phyloP scores from a whole-genome alignment of 2,888 invertebrate genomes.

The Himalopsyche anomala region DNA sequence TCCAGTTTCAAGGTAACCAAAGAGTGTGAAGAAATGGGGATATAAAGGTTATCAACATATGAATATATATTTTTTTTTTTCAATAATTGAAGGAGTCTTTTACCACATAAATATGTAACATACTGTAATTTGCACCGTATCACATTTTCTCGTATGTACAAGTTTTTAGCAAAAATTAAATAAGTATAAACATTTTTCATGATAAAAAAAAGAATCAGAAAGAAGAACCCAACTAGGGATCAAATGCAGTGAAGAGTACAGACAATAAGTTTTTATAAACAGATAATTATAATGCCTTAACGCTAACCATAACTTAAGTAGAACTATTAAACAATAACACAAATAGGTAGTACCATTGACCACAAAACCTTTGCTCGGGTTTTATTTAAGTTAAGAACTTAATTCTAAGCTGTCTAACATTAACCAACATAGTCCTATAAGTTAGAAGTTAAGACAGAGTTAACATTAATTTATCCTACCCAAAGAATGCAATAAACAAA shows the following conservation, averaged over 20 bases:
- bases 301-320: constrained; percentile 59
- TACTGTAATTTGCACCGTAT: too few relatives aligned
- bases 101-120: too few relatives aligned
- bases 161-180: not conserved
- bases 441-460: constrained; percentile 56
- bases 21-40: too few relatives aligned
- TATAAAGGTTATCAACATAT: too few relatives aligned
- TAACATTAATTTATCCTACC: constrained; percentile 59
- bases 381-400: constrained; percentile 55
- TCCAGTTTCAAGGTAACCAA: too few relatives aligned
- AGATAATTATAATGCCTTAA: constrained; percentile 42
- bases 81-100: too few relatives aligned
- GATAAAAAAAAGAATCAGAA: constrained; percentile 31
- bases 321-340: constrained; percentile 64
- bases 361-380: constrained; percentile 65
- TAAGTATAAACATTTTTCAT: constrained; percentile 47
- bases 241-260: constrained; percentile 16
- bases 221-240: not conserved
- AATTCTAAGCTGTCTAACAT: constrained; percentile 55
- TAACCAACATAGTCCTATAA: constrained; percentile 54
- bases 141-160: too few relatives aligned
- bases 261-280: not conserved
- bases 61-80: too few relatives aligned
- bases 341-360: constrained; percentile 61
- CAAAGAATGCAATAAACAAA: constrained; percentile 58